Conservation (phyloP, 2,113 vertebrate species). For the Lonchura striata region DNA sequence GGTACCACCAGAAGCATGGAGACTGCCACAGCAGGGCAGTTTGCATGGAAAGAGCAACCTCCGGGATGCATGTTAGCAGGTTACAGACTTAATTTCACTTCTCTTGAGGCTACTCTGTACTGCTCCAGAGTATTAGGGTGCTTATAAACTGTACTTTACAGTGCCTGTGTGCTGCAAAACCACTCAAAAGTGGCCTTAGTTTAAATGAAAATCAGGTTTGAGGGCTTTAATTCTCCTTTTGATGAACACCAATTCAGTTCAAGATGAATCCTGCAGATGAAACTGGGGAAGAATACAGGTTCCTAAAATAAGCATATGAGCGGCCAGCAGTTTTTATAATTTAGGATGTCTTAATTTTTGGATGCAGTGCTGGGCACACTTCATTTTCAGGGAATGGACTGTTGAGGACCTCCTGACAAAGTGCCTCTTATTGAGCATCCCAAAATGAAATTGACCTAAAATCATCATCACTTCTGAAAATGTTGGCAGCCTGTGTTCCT, state of each 20-base stretch:
- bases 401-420: slow-evolving; percentile 36
- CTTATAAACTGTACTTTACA: background rate
- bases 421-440: slow-evolving; percentile 13
- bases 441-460: slow-evolving; percentile 42
- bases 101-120: background rate
- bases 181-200: background rate
- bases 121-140: background rate
- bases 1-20: background rate
- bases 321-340: background rate
- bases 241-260: background rate
- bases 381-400: slow-evolving; percentile 30
- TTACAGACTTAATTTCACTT: background rate
- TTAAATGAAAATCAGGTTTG: background rate
- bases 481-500: background rate
- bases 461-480: slow-evolving; percentile 26
- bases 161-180: background rate
- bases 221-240: slow-evolving; percentile 26
- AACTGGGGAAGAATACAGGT: background rate
- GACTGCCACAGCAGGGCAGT: background rate
- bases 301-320: slow-evolving; percentile 25
- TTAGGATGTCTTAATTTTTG: slow-evolving; percentile 29
- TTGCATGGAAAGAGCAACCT: background rate
- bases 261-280: slow-evolving; percentile 8
- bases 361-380: background rate
- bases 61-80: background rate